Evolutionary conservation across 2,797 vertebrate species (phyloP), one percentile per base, ranked within the genome.

Genomic region (Podargus strigoides): DNA sequence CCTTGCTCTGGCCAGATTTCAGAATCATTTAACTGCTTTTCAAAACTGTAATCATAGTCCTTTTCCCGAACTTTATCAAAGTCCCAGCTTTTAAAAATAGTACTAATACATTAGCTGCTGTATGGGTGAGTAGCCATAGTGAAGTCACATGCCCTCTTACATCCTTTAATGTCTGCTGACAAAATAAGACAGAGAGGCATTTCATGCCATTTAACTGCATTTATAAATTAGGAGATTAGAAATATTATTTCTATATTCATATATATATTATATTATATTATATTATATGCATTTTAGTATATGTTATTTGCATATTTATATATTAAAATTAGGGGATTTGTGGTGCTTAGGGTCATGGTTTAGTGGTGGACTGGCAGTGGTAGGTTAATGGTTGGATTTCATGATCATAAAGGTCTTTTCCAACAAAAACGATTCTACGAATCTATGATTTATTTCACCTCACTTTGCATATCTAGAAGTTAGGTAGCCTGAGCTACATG

Each of bases 401-500:
- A n/a, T n/a, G n/a, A n/a, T n/a, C n/a, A n/a, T n/a, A n/a, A n/a
- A n/a, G n/a, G n/a, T n/a, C n/a, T n/a, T n/a, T n/a, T n/a, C n/a
- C n/a, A n/a, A n/a, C n/a, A n/a, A n/a, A n/a, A n/a, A n/a, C n/a
- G n/a, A n/a, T n/a, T n/a, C n/a, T n/a, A n/a, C n/a, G n/a, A n/a
- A n/a, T n/a, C n/a, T n/a, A n/a, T n/a, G n/a, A n/a, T n/a, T n/a
- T n/a, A n/a, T 78, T 86, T 78, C 13, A 32, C 24, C 24, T 36
- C 10, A 26, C 23, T 75, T 77, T 55, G 17, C 2, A 7, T 36
- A 34, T 30, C 22, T 28, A 49, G 44, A 59, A 75, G 8, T 7
- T 46, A 46, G 56, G 24, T 16, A 62, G 34, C 30, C 27, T 66
- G 36, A 85, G 17, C 13, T 28, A 16, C 21, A 14, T 0, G 0